These are phyloP conservation scores for Chrysaora quinquecirrha DNA, from an alignment of 30 jellyfish, hydroid and myxozoan species.

Conservation along the genomic window DNA sequence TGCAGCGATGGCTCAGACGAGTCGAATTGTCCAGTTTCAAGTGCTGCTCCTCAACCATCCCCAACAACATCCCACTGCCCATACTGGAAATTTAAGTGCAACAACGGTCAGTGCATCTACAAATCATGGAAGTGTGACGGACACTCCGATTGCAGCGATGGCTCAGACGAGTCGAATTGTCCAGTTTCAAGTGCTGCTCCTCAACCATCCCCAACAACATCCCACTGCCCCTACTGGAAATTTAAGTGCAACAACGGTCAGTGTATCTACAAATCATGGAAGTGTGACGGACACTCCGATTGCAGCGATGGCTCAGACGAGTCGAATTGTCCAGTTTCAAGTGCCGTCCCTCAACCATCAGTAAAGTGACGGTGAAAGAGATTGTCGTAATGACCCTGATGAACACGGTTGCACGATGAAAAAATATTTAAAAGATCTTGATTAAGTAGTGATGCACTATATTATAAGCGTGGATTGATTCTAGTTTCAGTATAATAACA, in stretches of 20 bases:
- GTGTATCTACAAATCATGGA: slow-evolving; percentile 1
- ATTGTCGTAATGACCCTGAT: slow-evolving; percentile 35
- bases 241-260: neutral
- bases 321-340: neutral
- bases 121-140: slow-evolving; percentile 58
- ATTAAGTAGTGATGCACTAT: no score
- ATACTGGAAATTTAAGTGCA: slow-evolving; percentile 25
- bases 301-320: slow-evolving; percentile 37
- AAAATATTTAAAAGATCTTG: neutral
- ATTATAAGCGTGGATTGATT: no score
- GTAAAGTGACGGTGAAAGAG: neutral
- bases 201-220: neutral
- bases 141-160: slow-evolving; percentile 48
- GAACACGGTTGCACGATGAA: neutral
- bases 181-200: neutral
- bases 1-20: neutral
- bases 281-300: neutral
- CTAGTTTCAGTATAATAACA: no score
- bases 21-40: neutral
- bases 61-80: slow-evolving; percentile 12
- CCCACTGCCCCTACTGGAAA: neutral
- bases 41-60: neutral
- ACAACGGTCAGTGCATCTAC: slow-evolving; percentile 44
- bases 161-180: slow-evolving; percentile 4
- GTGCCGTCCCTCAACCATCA: neutral